A percentile compares a stretch with the other conserved stretches of the same genome.
phyloP scores from a whole-genome alignment of 1,140 invertebrate species.

The Pissodes strobi region DNA sequence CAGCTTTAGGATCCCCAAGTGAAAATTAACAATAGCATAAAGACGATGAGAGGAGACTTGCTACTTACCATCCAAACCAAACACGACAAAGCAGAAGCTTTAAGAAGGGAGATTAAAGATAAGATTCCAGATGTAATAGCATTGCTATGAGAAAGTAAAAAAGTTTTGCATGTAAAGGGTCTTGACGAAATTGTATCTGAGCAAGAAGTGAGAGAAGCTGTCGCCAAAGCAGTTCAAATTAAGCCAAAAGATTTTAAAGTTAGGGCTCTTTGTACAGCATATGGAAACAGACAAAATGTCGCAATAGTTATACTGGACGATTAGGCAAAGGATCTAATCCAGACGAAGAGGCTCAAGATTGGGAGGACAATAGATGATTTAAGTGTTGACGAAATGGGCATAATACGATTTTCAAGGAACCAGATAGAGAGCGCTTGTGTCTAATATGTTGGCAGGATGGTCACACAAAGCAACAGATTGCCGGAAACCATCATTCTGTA shows the following conservation, averaged over 20 bases:
- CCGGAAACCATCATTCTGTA: too few relatives aligned
- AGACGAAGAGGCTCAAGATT: too few relatives aligned
- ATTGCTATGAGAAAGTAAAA: background rate
- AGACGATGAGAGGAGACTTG: background rate
- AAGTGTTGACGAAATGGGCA: too few relatives aligned
- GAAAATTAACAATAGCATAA: background rate
- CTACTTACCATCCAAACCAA: background rate
- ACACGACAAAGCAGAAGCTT: background rate
- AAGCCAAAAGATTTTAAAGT: background rate
- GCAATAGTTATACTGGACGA: background rate
- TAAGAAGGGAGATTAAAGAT: background rate
- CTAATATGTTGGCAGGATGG: too few relatives aligned
- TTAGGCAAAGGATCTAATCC: too few relatives aligned
- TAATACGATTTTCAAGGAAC: too few relatives aligned
- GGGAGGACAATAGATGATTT: too few relatives aligned
- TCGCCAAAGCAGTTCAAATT: background rate
- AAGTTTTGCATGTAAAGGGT: background rate
- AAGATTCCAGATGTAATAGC: background rate
- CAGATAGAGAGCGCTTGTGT: too few relatives aligned
- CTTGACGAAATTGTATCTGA: background rate
- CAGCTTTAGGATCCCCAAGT: background rate
- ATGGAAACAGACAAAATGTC: background rate
- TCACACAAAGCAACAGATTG: too few relatives aligned
- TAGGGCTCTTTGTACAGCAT: background rate
- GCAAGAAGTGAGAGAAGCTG: background rate